Conservation (phyloP, 2,888 invertebrate species). For the Argyra leucocephala region DNA sequence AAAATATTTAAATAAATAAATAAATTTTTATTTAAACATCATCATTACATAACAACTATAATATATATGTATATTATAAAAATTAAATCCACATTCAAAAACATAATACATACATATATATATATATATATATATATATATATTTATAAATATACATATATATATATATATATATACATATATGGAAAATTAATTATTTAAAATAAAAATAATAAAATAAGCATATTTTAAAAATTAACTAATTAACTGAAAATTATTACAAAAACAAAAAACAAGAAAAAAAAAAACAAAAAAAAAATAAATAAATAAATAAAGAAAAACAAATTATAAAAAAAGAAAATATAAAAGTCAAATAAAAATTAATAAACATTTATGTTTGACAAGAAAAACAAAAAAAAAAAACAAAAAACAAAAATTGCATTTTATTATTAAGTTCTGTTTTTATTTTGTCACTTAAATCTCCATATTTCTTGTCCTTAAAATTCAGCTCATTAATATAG, state of each 20-base stretch:
- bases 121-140: background rate
- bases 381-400: too few relatives aligned
- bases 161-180: background rate
- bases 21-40: too few relatives aligned
- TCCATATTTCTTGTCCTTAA: too few relatives aligned
- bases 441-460: too few relatives aligned
- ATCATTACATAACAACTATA: background rate
- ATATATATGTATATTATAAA: background rate
- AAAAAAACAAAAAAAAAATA: background rate
- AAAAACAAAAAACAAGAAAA: background rate
- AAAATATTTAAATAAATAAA: background rate
- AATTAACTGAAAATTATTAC: background rate
- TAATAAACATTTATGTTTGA: too few relatives aligned
- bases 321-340: background rate
- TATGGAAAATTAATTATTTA: background rate
- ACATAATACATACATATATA: background rate
- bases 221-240: conserved; percentile 1
- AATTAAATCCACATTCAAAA: background rate
- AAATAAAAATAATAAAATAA: background rate
- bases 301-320: background rate
- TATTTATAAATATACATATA: too few relatives aligned
- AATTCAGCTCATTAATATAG: too few relatives aligned
- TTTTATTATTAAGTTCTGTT: too few relatives aligned
- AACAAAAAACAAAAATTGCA: too few relatives aligned
- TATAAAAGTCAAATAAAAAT: too few relatives aligned